These are phyloP conservation scores for Colius striatus DNA, from an alignment of 2,113 vertebrate genomes.

Conservation along the genomic window DNA sequence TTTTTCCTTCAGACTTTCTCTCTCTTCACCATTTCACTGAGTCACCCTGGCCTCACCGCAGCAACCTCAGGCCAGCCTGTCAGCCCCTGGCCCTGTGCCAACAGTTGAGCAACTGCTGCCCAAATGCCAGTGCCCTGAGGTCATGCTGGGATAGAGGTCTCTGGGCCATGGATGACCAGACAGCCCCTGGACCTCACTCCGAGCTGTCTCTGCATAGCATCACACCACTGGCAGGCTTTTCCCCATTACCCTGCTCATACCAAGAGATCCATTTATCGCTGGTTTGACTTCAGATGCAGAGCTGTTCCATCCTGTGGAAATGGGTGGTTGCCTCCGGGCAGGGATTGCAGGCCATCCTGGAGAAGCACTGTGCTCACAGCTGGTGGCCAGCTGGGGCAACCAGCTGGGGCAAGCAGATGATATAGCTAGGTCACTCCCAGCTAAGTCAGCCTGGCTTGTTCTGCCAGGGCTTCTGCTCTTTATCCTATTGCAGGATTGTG, in stretches of 20 bases:
- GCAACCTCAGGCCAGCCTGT: accelerated
- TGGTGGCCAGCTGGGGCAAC: neutral
- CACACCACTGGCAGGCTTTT: neutral
- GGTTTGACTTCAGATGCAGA: neutral
- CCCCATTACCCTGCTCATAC: neutral
- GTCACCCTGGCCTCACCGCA: accelerated
- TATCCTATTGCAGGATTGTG: neutral
- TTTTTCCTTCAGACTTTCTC: neutral
- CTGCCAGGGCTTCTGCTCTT: neutral
- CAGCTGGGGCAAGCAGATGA: neutral
- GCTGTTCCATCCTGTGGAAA: neutral
- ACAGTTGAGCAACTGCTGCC: neutral
- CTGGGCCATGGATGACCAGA: neutral
- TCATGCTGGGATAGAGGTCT: neutral
- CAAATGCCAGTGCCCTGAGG: accelerated
- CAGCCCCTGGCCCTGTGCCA: neutral
- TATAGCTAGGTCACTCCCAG: neutral
- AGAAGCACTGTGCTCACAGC: neutral
- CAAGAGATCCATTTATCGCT: accelerated
- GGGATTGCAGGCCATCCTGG: accelerated
- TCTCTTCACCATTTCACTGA: neutral
- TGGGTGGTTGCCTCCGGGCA: neutral
- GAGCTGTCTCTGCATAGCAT: accelerated
- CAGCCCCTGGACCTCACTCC: neutral
- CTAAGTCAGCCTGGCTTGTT: neutral